A percentile compares a stretch with the other conserved stretches of the same genome.
Conservation (phyloP, 2,888 invertebrate species). For the Pollenia labialis region DNA sequence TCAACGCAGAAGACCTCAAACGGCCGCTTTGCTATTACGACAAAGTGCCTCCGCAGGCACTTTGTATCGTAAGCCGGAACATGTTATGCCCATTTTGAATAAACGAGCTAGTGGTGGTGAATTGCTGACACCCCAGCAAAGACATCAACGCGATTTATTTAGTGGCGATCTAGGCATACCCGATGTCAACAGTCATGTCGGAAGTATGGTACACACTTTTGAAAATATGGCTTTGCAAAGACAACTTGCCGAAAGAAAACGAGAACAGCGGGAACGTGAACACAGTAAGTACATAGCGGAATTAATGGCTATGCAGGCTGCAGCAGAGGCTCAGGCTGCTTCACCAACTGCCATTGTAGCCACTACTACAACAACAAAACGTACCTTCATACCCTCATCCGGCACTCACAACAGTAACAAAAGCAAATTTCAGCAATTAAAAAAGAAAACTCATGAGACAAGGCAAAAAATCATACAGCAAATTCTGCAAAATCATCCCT, state of each 20-base stretch:
- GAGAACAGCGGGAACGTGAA: conserved; percentile 76
- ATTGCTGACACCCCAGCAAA: conserved; percentile 80
- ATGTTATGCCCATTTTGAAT: conserved; percentile 72
- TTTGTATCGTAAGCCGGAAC: conserved; percentile 75
- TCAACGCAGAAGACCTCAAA: conserved; percentile 72
- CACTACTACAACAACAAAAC: conserved; percentile 61
- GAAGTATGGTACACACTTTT: conserved; percentile 83
- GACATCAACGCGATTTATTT: conserved; percentile 83
- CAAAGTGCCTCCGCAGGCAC: conserved; percentile 77
- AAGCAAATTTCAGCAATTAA: conserved; percentile 82
- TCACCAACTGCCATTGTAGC: conserved; percentile 39
- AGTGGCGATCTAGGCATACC: conserved; percentile 84
- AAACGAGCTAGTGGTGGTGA: conserved; percentile 79
- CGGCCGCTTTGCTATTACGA: conserved; percentile 69
- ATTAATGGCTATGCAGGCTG: conserved; percentile 66
- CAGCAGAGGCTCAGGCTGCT: conserved; percentile 51
- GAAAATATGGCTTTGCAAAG: conserved; percentile 83
- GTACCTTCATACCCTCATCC: conserved; percentile 67
- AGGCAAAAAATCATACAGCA: conserved; percentile 80
- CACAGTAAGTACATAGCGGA: conserved; percentile 70
- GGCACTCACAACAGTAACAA: conserved; percentile 77
- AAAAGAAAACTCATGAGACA: conserved; percentile 82
- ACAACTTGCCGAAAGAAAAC: conserved; percentile 75
- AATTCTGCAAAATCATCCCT: conserved; percentile 77
- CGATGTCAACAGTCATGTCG: conserved; percentile 83